These are phyloP conservation scores for Ailuropoda melanoleuca DNA, from an alignment of 2,113 vertebrate species.

Conservation along the genomic window DNA sequence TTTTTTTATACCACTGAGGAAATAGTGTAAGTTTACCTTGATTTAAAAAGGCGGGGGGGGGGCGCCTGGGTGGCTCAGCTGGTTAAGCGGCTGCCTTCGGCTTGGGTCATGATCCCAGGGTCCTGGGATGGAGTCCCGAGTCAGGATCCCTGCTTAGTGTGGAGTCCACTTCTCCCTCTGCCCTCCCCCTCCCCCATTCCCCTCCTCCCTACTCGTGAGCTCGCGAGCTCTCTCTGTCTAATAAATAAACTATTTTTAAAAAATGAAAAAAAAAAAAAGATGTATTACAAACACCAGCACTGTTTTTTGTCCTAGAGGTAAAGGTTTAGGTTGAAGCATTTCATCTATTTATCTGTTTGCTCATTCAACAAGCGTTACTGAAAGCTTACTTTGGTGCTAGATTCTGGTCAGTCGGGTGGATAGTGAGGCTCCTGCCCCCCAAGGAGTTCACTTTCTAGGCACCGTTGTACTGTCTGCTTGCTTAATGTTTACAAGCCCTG, in stretches of 20 bases:
- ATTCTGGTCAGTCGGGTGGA: neutral
- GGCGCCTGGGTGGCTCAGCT: too few species aligned
- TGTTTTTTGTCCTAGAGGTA: constrained; percentile 47
- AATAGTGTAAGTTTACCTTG: constrained; percentile 45
- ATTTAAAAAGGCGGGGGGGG: neutral
- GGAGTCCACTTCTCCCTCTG: neutral
- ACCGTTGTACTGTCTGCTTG: neutral
- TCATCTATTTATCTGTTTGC: neutral
- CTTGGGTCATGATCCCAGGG: too few species aligned
- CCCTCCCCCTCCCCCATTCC: neutral
- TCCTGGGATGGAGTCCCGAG: too few species aligned
- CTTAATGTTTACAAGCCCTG: neutral
- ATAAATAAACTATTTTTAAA: too few species aligned
- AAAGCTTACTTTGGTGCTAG: neutral
- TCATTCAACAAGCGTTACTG: neutral
- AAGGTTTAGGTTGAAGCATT: constrained; percentile 9
- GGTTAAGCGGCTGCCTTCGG: too few species aligned
- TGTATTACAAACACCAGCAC: neutral
- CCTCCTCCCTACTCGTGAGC: neutral
- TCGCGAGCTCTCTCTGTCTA: neutral
- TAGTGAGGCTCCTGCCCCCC: neutral
- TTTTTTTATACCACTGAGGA: neutral
- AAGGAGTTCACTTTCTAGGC: neutral
- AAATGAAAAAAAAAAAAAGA: neutral
- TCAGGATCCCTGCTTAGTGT: neutral